These are phyloP conservation scores for Coendou prehensilis DNA, from an alignment of 2,797 vertebrate species.

Conservation along the genomic window DNA sequence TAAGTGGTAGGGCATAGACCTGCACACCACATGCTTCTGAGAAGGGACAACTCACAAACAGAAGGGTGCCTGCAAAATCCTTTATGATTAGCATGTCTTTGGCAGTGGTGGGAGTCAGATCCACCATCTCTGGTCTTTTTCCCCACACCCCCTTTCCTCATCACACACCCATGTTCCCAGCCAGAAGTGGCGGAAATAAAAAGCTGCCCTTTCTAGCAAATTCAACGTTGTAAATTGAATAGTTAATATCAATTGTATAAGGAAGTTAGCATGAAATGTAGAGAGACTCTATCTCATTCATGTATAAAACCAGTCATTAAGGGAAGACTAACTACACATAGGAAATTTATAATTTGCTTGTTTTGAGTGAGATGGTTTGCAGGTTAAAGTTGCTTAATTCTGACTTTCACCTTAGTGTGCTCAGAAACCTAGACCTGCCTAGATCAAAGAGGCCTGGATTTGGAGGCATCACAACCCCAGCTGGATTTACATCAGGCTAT, in stretches of 20 bases:
- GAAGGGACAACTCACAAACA: not conserved
- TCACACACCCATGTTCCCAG: not conserved
- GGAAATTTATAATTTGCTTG: not conserved
- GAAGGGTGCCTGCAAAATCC: not conserved
- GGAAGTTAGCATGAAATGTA: not conserved
- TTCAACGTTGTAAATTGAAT: not conserved
- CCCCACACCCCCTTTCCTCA: not conserved
- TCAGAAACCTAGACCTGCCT: not conserved
- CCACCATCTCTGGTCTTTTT: not conserved
- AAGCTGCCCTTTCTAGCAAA: not conserved
- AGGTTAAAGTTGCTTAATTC: not conserved
- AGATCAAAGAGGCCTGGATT: not conserved
- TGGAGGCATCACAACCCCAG: not conserved
- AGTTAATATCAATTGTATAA: not conserved
- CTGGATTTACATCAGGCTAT: not conserved
- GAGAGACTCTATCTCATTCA: not conserved
- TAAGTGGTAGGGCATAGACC: not conserved
- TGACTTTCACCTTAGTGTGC: not conserved
- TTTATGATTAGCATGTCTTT: not conserved
- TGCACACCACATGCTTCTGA: not conserved
- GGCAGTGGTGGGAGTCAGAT: not conserved
- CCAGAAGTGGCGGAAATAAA: not conserved
- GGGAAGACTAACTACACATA: not conserved
- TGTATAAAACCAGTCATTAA: not conserved
- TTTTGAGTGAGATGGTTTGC: not conserved